Evolutionary conservation across 2,113 vertebrate genomes (phyloP), one percentile per base, ranked within the genome.

Genomic region (Colius striatus): DNA sequence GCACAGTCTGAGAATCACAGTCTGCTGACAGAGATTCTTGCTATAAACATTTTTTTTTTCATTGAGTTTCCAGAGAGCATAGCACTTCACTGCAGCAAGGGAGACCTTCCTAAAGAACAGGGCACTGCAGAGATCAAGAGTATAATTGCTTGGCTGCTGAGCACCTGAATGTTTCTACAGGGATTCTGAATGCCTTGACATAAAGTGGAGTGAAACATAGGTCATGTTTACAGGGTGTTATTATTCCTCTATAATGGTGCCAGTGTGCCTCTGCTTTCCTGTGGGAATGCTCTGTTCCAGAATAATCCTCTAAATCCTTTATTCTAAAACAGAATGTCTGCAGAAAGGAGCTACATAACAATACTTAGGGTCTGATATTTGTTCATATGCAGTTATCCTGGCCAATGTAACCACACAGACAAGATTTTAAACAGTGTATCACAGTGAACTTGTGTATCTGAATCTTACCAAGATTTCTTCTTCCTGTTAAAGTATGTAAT

Each of bases 141-240:
- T n/a, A 32, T 85, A 95, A 93, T 84, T 84, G 63, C 79, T 86
- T 86, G 90, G 86, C 88, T 90, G 90, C 92, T 86, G 72, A 95
- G 83, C 60, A 92, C 72, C 85, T 90, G 55, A 63, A 74, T 51
- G 63, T 83, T 90, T 80, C 85, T 88, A 34, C 43, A 61, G 89
- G 68, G 84, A 71, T 83, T 95, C 51, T 60, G 73, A 91, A 93
- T 78, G 48, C 86, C 66, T 89, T 84, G 80, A 72, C 83, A 87
- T 68, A 92, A 96, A 86, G 89, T 83, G 72, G 65, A 53, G 48
- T 92, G 89, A 96, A 92, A 89, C 77, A 14, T 8, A 86, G 86
- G 73, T 83, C 73, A 26, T 92, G 73, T 89, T 93, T 94, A 92
- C 84, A 81, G 89, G 76, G 48, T 88, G 80, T 87, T 87, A 61